Percentiles rank a stretch among this genome's conserved stretches.
These are phyloP conservation scores for Amphiprion clarkii DNA, from an alignment of 2,797 vertebrate species.

Conservation along the genomic window DNA sequence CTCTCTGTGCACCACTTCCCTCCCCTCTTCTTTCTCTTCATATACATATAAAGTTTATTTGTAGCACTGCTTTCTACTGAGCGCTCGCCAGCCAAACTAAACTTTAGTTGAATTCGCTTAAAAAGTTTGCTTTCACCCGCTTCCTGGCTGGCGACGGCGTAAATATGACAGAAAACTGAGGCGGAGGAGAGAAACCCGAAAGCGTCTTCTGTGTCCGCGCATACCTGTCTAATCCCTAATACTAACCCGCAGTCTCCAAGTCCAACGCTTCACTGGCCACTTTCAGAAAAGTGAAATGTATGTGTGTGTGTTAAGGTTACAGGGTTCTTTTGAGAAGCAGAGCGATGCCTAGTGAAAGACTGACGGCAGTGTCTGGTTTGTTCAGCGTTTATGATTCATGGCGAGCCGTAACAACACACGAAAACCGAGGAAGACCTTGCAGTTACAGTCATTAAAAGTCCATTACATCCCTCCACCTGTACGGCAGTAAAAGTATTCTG, in stretches of 20 bases:
- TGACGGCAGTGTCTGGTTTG: slow-evolving; percentile 29
- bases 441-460: slow-evolving; percentile 16
- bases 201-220: slow-evolving; percentile 56
- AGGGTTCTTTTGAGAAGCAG: slow-evolving; percentile 60
- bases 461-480: slow-evolving; percentile 7
- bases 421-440: slow-evolving; percentile 15
- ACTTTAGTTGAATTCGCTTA: slow-evolving; percentile 44
- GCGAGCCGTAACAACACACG: slow-evolving; percentile 23
- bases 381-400: slow-evolving; percentile 56
- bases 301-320: slow-evolving; percentile 40
- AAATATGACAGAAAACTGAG: slow-evolving; percentile 42
- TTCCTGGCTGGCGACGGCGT: slow-evolving; percentile 16
- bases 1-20: slow-evolving; percentile 3
- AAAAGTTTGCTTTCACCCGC: slow-evolving; percentile 36
- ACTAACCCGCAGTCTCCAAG: slow-evolving; percentile 47
- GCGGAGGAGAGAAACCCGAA: slow-evolving; percentile 34
- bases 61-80: not conserved
- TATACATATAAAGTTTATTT: slow-evolving; percentile 22
- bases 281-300: slow-evolving; percentile 42
- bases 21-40: slow-evolving; percentile 5
- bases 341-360: slow-evolving; percentile 22
- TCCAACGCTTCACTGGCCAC: slow-evolving; percentile 24
- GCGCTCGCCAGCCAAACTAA: slow-evolving; percentile 42
- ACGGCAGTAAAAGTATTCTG: not conserved
- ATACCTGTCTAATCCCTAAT: slow-evolving; percentile 61